Percentiles rank a stretch among this genome's conserved stretches.
Evolutionary conservation across 2,113 vertebrate species (phyloP).

Genomic region (Poeciliopsis turrubarensis): DNA sequence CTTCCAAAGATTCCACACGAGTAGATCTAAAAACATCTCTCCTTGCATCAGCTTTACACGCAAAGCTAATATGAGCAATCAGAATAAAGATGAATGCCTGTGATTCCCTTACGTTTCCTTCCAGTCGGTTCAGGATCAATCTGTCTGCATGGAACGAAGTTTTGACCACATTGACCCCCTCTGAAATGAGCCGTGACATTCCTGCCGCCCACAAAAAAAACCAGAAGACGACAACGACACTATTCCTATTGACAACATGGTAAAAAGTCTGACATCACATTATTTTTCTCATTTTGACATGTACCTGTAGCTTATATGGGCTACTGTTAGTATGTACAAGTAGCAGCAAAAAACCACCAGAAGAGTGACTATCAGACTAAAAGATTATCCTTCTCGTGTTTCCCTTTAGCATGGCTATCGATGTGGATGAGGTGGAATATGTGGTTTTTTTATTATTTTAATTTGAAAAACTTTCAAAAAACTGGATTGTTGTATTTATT

Average conservation of each 20-base stretch:
- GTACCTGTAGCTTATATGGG: slow-evolving; percentile 50
- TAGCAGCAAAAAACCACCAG: slow-evolving; percentile 73
- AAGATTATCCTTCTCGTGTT: slow-evolving; percentile 39
- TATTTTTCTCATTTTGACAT: slow-evolving; percentile 50
- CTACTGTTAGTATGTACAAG: slow-evolving; percentile 69
- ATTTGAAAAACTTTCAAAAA: slow-evolving; percentile 40
- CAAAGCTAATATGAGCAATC: slow-evolving; percentile 6
- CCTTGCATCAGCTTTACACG: slow-evolving; percentile 15
- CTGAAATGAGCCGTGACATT: slow-evolving; percentile 41
- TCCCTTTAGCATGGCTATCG: slow-evolving; percentile 47
- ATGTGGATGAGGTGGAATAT: slow-evolving; percentile 73
- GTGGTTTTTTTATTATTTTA: slow-evolving; percentile 49
- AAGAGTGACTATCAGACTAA: slow-evolving; percentile 57
- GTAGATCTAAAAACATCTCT: slow-evolving; percentile 14
- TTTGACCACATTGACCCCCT: slow-evolving; percentile 27
- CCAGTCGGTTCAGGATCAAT: slow-evolving; percentile 38
- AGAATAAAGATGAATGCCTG: slow-evolving; percentile 22
- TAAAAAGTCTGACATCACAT: slow-evolving; percentile 65
- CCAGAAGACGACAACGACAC: slow-evolving; percentile 52
- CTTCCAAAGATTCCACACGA: slow-evolving; percentile 4
- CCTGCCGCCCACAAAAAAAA: slow-evolving; percentile 37
- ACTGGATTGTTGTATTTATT: slow-evolving; percentile 20
- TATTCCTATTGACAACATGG: slow-evolving; percentile 58
- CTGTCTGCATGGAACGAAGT: slow-evolving; percentile 9
- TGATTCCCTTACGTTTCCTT: slow-evolving; percentile 30